Evolutionary conservation across 2,797 vertebrate genomes (phyloP), one percentile per base, ranked within the genome.

Genomic region (Siniperca scherzeri): DNA sequence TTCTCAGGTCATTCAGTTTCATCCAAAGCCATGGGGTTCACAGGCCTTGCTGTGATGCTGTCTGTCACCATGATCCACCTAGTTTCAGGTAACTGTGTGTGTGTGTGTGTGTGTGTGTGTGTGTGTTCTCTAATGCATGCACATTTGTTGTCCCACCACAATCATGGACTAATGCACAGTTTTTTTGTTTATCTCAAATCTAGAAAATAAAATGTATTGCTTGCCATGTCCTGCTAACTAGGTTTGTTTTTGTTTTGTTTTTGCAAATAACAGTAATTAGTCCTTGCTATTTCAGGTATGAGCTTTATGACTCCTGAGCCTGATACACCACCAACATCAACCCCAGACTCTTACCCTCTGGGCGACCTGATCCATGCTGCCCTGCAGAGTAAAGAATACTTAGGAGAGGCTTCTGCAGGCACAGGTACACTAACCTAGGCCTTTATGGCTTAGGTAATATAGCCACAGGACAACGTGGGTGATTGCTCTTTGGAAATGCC

Each of bases 341-440:
- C 93, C 77, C 88, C 96, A 74, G 87, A 93, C 76, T 89, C 94
- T 61, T 93, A 92, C 61, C 93, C 94, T 11, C 77, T 94, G 64
- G 93, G 95, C 3, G 95, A 93, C 50, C 81, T 96, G 86, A 93
- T 96, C 90, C 96, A 96, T 66, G 94, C 96, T 56, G 96, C 96
- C 40, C 93, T 97, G 81, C 94, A 96, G 93, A 97, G 95, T 91
- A 97, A 96, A 82, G 96, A 95, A 70, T 95, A 96, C 87, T 86
- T 96, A 33, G 94, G 95, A 74, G 91, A 91, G 70, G 84, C 92
- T 38, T 85, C 94, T 62, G 76, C 87, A 73, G 89, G 89, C 91
- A 86, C 93, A 90, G 95, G 95, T 96, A 91, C 80, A 79, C 40
- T 59, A 67, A 55, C 27, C 64, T 52, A 50, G 10, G n/a, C 25